These are phyloP conservation scores for Oceanodroma leucorhoa DNA, from an alignment of 2,797 vertebrate species.

Conservation along the genomic window DNA sequence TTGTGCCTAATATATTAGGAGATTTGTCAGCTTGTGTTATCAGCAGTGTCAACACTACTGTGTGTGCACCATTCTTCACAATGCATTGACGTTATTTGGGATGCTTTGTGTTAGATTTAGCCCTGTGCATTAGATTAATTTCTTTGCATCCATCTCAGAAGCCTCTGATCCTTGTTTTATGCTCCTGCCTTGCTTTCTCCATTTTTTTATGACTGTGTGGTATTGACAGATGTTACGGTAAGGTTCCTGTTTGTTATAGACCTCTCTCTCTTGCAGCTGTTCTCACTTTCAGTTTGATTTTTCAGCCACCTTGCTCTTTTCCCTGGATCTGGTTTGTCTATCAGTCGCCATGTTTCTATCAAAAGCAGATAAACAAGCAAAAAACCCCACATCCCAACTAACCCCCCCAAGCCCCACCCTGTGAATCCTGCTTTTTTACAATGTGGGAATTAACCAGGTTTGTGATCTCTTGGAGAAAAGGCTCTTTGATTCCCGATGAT, in stretches of 20 bases:
- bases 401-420: accelerated
- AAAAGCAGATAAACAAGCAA: neutral
- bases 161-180: neutral
- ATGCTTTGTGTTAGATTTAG: neutral
- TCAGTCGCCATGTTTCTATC: neutral
- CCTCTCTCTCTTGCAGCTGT: neutral
- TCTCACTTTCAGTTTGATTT: neutral
- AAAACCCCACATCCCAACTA: neutral
- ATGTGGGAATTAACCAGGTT: neutral
- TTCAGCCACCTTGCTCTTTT: neutral
- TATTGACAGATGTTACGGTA: neutral
- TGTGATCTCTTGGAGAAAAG: neutral
- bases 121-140: neutral
- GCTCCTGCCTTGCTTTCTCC: neutral
- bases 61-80: neutral
- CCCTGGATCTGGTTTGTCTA: neutral
- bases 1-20: neutral
- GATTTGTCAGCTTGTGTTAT: neutral
- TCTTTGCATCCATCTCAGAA: neutral
- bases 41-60: neutral
- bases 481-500: neutral
- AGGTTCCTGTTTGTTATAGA: neutral
- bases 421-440: neutral
- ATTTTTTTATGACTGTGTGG: neutral
- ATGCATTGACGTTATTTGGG: neutral